Evolutionary conservation across 2,888 invertebrate species (phyloP), one percentile per base, ranked within the genome.

Genomic region (Dicyrtomina minuta): DNA sequence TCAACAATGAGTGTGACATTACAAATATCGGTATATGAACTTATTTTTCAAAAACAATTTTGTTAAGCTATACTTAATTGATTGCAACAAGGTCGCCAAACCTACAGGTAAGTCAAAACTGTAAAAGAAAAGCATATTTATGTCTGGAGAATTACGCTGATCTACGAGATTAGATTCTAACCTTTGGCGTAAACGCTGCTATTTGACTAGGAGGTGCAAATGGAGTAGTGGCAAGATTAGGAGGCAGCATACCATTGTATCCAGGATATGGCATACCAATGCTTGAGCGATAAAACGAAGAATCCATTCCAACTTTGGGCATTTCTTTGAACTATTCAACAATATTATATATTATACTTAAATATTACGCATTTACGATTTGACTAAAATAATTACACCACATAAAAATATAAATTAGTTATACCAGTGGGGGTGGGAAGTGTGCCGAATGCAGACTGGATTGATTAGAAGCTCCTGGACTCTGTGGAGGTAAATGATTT

Each of bases 131-230:
- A n/a, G n/a, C n/a, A n/a, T n/a, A n/a, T n/a, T n/a, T n/a, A n/a
- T n/a, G n/a, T n/a, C n/a, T n/a, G n/a, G n/a, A n/a, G n/a, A n/a
- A n/a, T n/a, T n/a, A n/a, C n/a, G n/a, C n/a, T n/a, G n/a, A n/a
- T n/a, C n/a, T n/a, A n/a, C n/a, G n/a, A n/a, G n/a, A n/a, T n/a
- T n/a, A n/a, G n/a, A n/a, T n/a, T n/a, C 6, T 56, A 59, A 93
- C 94, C 90, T 93, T 93, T 79, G 93, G 93, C 79, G 93, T 90
- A 82, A 92, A 93, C 46, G 92, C 87, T 74, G 91, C 88, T 78
- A 93, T 84, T 80, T 93, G 93, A 81, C 89, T 90, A 39, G 94
- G 93, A 72, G 93, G 92, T 79, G 90, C 92, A 82, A 94, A 94
- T 12, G 94, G 93, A 64, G 92, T 91, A 55, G 89, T 88, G n/a